Conservation (phyloP, 1,140 invertebrate genomes). For the Conopomorpha cramerella region DNA sequence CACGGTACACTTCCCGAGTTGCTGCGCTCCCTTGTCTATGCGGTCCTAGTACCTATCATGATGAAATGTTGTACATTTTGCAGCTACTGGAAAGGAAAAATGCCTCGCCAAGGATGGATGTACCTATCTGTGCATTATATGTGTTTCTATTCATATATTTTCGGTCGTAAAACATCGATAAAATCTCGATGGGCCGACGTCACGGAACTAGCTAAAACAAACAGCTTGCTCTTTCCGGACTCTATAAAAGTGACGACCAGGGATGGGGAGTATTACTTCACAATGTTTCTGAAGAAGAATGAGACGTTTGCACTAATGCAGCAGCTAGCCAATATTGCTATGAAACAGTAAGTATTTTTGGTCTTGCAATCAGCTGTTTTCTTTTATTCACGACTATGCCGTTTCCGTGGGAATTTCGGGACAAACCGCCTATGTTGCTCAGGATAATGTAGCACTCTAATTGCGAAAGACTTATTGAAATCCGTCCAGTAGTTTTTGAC, state of each 20-base stretch:
- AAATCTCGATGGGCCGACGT: slow-evolving; percentile 86
- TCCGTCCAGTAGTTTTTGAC: no score
- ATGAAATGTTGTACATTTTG: no score
- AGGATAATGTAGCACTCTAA: no score
- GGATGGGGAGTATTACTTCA: slow-evolving; percentile 84
- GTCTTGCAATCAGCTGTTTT: no score
- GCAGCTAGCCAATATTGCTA: slow-evolving; percentile 94
- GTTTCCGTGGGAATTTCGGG: no score
- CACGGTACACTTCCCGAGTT: no score
- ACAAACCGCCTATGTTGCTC: no score
- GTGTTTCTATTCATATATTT: slow-evolving; percentile 94
- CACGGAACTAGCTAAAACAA: slow-evolving; percentile 73
- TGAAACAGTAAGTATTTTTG: slow-evolving; percentile 76
- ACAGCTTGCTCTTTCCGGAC: slow-evolving; percentile 82
- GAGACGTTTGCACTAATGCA: slow-evolving; percentile 93
- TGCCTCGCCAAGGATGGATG: slow-evolving; percentile 94
- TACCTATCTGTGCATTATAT: slow-evolving; percentile 95
- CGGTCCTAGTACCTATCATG: no score
- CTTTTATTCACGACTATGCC: no score
- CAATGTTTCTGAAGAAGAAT: slow-evolving; percentile 85
- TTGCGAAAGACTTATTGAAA: no score
- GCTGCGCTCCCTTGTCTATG: no score
- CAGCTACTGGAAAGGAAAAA: slow-evolving; percentile 90
- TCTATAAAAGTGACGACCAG: slow-evolving; percentile 84
- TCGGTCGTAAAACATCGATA: slow-evolving; percentile 88